These are phyloP conservation scores for Pseudopleuronectes americanus DNA, from an alignment of 2,797 vertebrate genomes.

Conservation along the genomic window DNA sequence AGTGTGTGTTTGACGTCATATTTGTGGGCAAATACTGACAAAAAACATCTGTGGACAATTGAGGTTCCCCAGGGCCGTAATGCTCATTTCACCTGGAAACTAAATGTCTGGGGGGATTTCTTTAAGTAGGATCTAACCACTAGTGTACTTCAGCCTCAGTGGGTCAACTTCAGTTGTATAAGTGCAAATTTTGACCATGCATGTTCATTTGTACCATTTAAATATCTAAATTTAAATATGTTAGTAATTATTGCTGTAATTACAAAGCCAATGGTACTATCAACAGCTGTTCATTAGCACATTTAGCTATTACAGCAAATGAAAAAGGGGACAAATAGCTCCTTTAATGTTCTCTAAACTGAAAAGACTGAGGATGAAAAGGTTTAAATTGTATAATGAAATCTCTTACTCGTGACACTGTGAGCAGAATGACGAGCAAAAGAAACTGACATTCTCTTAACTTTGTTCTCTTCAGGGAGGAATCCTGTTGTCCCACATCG, in stretches of 20 bases:
- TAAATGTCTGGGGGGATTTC: not conserved
- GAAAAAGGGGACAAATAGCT: not conserved
- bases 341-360: not conserved
- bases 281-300: not conserved
- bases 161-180: no score
- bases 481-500: not conserved
- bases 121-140: not conserved
- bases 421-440: not conserved
- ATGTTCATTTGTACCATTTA: no score
- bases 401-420: not conserved
- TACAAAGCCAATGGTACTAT: no score
- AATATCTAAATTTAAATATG: no score
- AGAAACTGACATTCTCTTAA: not conserved
- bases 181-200: no score
- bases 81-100: not conserved
- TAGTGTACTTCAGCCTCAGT: not conserved
- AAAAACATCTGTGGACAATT: conserved; percentile 1
- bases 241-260: no score
- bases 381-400: not conserved
- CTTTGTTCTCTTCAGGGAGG: not conserved
- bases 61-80: not conserved
- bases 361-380: not conserved
- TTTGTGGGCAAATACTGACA: not conserved
- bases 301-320: not conserved
- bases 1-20: not conserved